A percentile compares a stretch with the other conserved stretches of the same genome.
Evolutionary conservation across 2,113 vertebrate species (phyloP).

Genomic region (Thinocorus orbignyianus): DNA sequence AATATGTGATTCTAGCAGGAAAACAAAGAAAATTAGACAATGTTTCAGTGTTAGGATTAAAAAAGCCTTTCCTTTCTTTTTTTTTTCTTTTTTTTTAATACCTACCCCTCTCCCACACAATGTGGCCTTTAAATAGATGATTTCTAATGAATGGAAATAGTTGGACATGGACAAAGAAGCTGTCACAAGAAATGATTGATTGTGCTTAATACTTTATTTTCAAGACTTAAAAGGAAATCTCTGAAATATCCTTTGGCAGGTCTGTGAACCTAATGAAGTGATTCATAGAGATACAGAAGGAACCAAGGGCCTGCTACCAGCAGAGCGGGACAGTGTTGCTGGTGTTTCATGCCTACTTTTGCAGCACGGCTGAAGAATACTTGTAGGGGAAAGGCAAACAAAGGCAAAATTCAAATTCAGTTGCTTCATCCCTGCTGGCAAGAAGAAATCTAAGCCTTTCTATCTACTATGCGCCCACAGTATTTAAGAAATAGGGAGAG

Average conservation of each 20-base stretch:
- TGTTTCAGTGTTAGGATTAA: background rate
- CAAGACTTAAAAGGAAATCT: slow-evolving; percentile 24
- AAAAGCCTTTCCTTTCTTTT: background rate
- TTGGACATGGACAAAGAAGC: background rate
- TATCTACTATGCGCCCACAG: background rate
- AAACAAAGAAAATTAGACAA: background rate
- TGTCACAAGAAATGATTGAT: slow-evolving; percentile 25
- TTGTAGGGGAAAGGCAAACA: background rate
- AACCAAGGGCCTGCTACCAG: background rate
- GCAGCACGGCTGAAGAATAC: background rate
- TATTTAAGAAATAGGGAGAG: background rate
- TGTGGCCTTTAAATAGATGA: background rate
- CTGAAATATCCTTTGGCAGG: slow-evolving; percentile 26
- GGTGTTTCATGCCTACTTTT: background rate
- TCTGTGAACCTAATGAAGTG: slow-evolving; percentile 8
- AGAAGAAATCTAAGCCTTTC: background rate
- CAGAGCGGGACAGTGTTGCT: fast-evolving
- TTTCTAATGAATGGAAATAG: slow-evolving; percentile 12
- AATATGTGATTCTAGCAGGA: background rate
- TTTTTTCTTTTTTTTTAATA: background rate
- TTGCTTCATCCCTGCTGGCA: background rate
- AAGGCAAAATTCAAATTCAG: background rate
- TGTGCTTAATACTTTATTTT: slow-evolving; percentile 35
- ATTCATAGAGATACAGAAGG: background rate
- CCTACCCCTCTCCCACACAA: background rate